phyloP scores from a whole-genome alignment of 2,888 invertebrate species.

The Cryptocephalus primarius region DNA sequence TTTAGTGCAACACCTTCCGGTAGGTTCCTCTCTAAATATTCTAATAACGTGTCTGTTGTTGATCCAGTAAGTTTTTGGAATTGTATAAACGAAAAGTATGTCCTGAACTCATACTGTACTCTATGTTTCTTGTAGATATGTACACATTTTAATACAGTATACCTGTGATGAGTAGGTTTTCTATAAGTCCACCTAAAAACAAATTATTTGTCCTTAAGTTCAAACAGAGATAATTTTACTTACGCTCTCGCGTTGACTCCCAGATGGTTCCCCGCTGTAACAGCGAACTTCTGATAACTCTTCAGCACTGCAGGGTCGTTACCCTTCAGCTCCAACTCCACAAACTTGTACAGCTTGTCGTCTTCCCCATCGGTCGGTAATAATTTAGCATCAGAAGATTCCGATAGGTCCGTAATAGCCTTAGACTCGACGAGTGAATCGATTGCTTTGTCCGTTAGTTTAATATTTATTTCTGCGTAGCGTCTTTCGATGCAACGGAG shows the following conservation, averaged over 20 bases:
- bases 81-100: constrained; percentile 77
- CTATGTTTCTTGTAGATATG: constrained; percentile 88
- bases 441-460: too few relatives aligned
- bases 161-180: constrained; percentile 63
- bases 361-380: constrained; percentile 29
- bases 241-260: constrained; percentile 66
- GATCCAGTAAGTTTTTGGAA: constrained; percentile 84
- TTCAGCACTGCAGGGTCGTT: constrained; percentile 79
- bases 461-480: too few relatives aligned
- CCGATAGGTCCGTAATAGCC: too few relatives aligned
- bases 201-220: background rate
- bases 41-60: constrained; percentile 89
- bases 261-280: constrained; percentile 69
- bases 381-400: too few relatives aligned
- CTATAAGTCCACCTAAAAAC: constrained; percentile 58
- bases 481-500: too few relatives aligned
- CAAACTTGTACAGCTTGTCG: constrained; percentile 70
- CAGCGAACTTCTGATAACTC: constrained; percentile 80
- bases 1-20: constrained; percentile 96
- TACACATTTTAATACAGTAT: constrained; percentile 76
- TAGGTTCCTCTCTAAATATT: constrained; percentile 91
- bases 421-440: too few relatives aligned
- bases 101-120: constrained; percentile 92
- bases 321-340: constrained; percentile 79
- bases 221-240: constrained; percentile 21